Evolutionary conservation across 1,140 invertebrate species (phyloP), one percentile per base, ranked within the genome.

Genomic region (Brachionus calyciflorus): DNA sequence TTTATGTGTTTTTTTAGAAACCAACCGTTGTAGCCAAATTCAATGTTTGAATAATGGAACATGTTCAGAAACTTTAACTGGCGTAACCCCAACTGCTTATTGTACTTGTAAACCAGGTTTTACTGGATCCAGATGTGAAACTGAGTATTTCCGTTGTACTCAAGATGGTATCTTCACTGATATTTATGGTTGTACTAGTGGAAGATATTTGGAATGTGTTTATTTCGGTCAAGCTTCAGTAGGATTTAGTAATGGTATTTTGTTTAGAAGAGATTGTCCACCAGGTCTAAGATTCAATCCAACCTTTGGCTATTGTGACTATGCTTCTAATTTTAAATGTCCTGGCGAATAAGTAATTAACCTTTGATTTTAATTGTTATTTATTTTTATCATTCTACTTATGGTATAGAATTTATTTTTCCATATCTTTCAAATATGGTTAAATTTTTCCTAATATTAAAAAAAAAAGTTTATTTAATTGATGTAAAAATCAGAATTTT

Each of bases 21-120:
- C 69, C 2, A 73, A 73, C 14, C 19, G 44, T n/a, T 78, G 77
- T 40, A 46, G 24, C 17, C 60, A 55, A 4, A 90, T 90, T 48
- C 93, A 93, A 0, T 96, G 94, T 80, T 91, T 93, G 85, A 96
- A 97, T 83, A 93, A 93, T 0, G 94, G 92, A 1, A 96, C 93
- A 2, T 96, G 94, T 44, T 28, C 28, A 51, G 73, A 55, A 30
- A 76, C 73, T 14, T 21, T 30, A 19, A 55, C 49, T 26, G 73
- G 44, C 28, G 69, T 49, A 3, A 73, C 28, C 24, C 28, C 49
- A 57, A 26, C 24, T 14, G 76, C 57, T 40, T 48, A 48, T 68
- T 77, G 76, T 40, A 65, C n/a, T 40, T 77, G 76, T 37, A 60
- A 63, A 30, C 55, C 76, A 49, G 76, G 76, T 12, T 77, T 63